Conservation (phyloP, 2,113 vertebrate genomes). For the Cyprinodon tularosa region DNA sequence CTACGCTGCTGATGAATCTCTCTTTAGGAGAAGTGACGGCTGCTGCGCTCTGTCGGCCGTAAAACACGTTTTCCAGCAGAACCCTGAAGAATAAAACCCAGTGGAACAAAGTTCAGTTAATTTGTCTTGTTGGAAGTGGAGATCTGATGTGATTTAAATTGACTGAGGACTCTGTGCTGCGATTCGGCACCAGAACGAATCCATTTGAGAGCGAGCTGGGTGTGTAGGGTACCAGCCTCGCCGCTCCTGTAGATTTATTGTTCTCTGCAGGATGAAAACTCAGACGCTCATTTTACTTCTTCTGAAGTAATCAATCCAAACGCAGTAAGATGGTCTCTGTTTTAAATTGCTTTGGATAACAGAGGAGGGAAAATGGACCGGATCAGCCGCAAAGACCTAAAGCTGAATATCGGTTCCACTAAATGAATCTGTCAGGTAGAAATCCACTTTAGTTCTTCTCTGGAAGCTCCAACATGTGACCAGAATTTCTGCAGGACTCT, state of each 20-base stretch:
- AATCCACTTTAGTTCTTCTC: background rate
- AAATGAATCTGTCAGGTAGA: background rate
- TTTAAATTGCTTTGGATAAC: background rate
- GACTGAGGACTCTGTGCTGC: constrained; percentile 25
- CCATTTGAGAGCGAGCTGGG: constrained; percentile 4
- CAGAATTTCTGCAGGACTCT: too few relatives aligned
- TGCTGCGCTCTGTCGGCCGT: constrained; percentile 33
- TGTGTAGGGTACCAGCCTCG: background rate
- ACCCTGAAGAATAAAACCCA: constrained; percentile 29
- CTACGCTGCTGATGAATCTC: constrained; percentile 4
- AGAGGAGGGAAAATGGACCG: background rate
- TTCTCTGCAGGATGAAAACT: background rate
- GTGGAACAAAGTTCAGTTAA: constrained; percentile 14
- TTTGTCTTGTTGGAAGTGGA: constrained; percentile 13
- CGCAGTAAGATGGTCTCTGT: background rate
- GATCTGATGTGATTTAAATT: constrained; percentile 49
- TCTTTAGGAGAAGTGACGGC: constrained; percentile 44
- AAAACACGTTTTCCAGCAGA: constrained; percentile 36
- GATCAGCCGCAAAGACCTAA: background rate
- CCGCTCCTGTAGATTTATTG: background rate
- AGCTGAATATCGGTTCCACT: background rate
- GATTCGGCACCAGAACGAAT: constrained; percentile 25
- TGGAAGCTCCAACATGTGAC: too few relatives aligned
- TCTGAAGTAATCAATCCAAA: background rate
- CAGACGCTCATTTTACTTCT: background rate